A percentile compares a stretch with the other conserved stretches of the same genome.
Evolutionary conservation across 2,888 invertebrate species (phyloP).

Genomic region (Thumatha senex): DNA sequence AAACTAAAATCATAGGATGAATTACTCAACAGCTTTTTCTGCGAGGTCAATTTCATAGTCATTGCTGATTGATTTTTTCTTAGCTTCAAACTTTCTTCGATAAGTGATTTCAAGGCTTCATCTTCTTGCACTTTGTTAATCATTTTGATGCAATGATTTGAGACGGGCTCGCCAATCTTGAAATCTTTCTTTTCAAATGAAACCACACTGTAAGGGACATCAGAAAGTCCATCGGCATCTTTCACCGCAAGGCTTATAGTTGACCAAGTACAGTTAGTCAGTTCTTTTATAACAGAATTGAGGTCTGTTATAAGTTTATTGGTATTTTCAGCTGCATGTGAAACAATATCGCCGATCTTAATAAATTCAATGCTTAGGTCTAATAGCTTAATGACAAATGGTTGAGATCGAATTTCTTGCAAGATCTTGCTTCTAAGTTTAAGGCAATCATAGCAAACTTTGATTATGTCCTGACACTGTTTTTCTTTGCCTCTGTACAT

Average conservation of each 20-base stretch:
- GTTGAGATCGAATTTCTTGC: conserved; percentile 66
- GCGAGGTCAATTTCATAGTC: conserved; percentile 60
- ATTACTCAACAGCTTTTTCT: conserved; percentile 60
- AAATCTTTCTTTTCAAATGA: conserved; percentile 76
- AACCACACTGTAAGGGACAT: conserved; percentile 73
- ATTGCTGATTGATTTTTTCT: conserved; percentile 59
- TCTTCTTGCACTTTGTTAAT: conserved; percentile 50
- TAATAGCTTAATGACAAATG: conserved; percentile 68
- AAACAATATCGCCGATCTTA: conserved; percentile 69
- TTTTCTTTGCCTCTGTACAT: conserved; percentile 64
- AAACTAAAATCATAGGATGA: conserved; percentile 68
- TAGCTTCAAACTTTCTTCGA: conserved; percentile 71
- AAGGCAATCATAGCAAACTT: conserved; percentile 81
- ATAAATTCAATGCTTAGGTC: conserved; percentile 71
- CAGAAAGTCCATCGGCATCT: conserved; percentile 60
- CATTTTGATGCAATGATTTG: conserved; percentile 58
- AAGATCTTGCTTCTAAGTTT: conserved; percentile 79
- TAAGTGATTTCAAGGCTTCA: conserved; percentile 63
- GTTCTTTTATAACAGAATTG: conserved; percentile 54
- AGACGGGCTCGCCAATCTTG: conserved; percentile 72
- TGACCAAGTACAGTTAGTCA: conserved; percentile 69
- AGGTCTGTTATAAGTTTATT: conserved; percentile 60
- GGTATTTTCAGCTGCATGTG: conserved; percentile 62
- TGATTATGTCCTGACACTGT: conserved; percentile 79
- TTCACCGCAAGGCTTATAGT: conserved; percentile 66